phyloP scores from a whole-genome alignment of 2,113 vertebrate genomes.

The Cyanoderma ruficeps region DNA sequence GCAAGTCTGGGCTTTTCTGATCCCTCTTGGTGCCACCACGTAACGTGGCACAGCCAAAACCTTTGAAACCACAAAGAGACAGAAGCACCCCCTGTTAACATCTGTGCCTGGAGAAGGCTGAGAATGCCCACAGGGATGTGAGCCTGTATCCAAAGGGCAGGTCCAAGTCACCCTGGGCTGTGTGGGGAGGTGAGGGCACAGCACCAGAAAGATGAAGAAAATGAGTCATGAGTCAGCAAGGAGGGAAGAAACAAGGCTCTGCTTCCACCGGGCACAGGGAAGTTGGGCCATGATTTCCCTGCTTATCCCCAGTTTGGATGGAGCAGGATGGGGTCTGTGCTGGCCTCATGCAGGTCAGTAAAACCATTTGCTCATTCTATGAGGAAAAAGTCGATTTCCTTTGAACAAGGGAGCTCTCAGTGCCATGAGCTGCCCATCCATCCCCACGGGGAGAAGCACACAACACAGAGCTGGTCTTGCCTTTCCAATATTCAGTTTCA shows the following conservation, averaged over 20 bases:
- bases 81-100: too few relatives aligned
- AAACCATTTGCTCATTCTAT: not conserved
- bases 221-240: not conserved
- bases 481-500: not conserved
- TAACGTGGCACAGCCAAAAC: not conserved
- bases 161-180: not conserved
- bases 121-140: not conserved
- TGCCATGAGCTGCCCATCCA: rapidly evolving
- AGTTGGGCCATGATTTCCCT: not conserved
- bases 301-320: not conserved
- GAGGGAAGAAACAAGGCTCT: not conserved
- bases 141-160: not conserved
- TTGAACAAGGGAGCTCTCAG: not conserved
- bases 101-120: not conserved
- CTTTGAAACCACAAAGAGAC: not conserved
- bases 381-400: not conserved
- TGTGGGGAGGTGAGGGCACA: not conserved
- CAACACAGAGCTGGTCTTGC: rapidly evolving
- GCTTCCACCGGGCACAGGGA: not conserved
- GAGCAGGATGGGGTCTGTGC: not conserved
- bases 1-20: not conserved
- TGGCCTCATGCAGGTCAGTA: not conserved
- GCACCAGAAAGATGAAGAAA: not conserved
- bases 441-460: not conserved
- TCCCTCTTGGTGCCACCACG: not conserved